Conservation (phyloP, 2,888 invertebrate genomes). For the Syrphus vitripennis region DNA sequence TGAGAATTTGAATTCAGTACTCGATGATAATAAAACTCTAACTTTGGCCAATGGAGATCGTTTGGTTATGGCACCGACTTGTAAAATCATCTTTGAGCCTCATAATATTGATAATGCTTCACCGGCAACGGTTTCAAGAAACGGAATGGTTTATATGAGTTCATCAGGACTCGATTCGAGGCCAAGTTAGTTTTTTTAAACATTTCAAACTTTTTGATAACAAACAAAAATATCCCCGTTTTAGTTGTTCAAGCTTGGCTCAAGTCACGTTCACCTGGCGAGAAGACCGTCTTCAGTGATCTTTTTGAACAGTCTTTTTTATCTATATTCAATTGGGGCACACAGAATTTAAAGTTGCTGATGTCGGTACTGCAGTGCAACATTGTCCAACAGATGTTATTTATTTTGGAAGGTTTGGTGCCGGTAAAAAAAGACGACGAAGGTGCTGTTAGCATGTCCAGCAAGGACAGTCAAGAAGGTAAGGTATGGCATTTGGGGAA, state of each 20-base stretch:
- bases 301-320: constrained; percentile 90
- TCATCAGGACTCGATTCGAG: constrained; percentile 96
- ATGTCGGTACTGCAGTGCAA: constrained; percentile 96
- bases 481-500: constrained; percentile 72
- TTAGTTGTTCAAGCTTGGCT: constrained; percentile 91
- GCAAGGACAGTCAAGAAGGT: constrained; percentile 82
- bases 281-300: constrained; percentile 86
- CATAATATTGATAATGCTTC: constrained; percentile 99
- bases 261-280: constrained; percentile 84
- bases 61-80: constrained; percentile 95
- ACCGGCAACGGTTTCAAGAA: constrained; percentile 97
- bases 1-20: constrained; percentile 97
- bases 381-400: constrained; percentile 92
- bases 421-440: constrained; percentile 87
- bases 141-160: constrained; percentile 98
- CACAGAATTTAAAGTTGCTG: constrained; percentile 90
- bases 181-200: constrained; percentile 83
- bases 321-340: constrained; percentile 89
- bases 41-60: constrained; percentile 98
- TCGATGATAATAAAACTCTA: constrained; percentile 97
- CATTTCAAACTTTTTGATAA: background rate
- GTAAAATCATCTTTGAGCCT: constrained; percentile 98
- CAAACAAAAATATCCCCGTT: too few species aligned
- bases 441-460: constrained; percentile 81
- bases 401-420: constrained; percentile 91